A percentile compares a stretch with the other conserved stretches of the same genome.
These are phyloP conservation scores for Anastatus disparis DNA, from an alignment of 1,140 invertebrate species.

Conservation along the genomic window DNA sequence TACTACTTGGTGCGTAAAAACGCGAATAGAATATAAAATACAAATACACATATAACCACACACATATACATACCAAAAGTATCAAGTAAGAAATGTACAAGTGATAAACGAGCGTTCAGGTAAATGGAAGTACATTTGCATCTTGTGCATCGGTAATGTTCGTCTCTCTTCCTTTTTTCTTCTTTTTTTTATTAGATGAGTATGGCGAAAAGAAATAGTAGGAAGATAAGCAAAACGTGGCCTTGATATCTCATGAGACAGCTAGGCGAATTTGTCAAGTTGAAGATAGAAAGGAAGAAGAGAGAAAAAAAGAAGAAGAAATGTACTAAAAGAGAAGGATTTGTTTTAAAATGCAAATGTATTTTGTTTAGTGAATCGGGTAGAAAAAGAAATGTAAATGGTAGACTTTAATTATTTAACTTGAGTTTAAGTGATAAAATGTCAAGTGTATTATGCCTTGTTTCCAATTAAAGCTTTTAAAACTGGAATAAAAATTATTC, in stretches of 20 bases:
- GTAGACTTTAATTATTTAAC: no score
- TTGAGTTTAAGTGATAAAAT: no score
- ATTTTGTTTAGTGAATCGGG: no score
- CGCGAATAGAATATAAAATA: constrained; percentile 31
- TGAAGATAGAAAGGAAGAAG: background rate
- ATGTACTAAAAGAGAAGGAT: constrained; percentile 33
- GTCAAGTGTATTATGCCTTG: no score
- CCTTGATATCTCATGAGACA: constrained; percentile 52
- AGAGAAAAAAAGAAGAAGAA: background rate
- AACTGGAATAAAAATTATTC: no score
- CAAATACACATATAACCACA: background rate
- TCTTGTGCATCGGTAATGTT: constrained; percentile 42
- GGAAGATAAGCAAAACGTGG: no score
- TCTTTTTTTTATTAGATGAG: constrained; percentile 22
- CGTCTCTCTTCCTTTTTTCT: background rate
- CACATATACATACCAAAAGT: no score
- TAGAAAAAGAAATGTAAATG: no score
- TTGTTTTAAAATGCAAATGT: constrained; percentile 64
- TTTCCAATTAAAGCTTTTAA: no score
- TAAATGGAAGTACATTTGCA: constrained; percentile 31
- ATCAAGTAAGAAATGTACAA: background rate
- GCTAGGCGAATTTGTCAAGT: constrained; percentile 59
- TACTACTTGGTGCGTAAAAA: constrained; percentile 7
- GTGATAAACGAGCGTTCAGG: constrained; percentile 17
- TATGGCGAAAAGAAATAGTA: background rate